Base-by-base conservation (phyloP, 2,113 vertebrate genomes). In the Okapia johnstoni region DNA sequence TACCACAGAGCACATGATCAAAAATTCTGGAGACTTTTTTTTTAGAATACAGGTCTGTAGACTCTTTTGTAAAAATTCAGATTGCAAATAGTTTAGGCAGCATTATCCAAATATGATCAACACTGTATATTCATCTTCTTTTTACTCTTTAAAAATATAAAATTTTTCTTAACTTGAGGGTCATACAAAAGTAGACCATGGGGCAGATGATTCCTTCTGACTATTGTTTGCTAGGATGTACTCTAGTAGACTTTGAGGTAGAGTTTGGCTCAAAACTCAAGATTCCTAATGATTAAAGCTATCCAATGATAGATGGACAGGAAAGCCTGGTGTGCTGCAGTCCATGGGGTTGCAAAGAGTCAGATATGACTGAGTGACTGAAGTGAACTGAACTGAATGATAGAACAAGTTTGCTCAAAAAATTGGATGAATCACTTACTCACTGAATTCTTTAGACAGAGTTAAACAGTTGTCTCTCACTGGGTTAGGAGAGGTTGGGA, bases 211-310 rank as follows among this genome's bases (percentile, higher is more conserved):
- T 46, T 57, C 40, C 13, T 83, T 6, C 2, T 79, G 3, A 52
- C 12, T 1, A 2, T 14, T 66, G 23, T 63, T 92, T 46, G 14
- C 9, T 16, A 48, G 70, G 6, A 52, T 1, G 2, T 85, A 0
- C 58, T 85, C 36, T 60, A 88, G 19, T 88, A 43, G 40, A 84
- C 12, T 86, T 4, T 66, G 87, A 93, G 43, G 33, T 8, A 58
- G 33, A 96, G 92, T 84, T 96, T 23, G 76, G 33, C 26, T 97
- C 6, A 73, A n/a, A 84, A 73, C 58, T 6, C 25, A 36, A 84
- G 15, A 73, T 25, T 28, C 28, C 21, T 77, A 79, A 60, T 0
- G 50, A 61, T 81, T 26, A 94, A 80, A 19, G 28, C 36, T 79
- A 23, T 28, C 40, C 48, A 92, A 11, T 58, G 43, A 70, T 26